A percentile compares a stretch with the other conserved stretches of the same genome.
phyloP scores from a whole-genome alignment of 2,888 invertebrate genomes.

The Rhaphigaster nebulosa region DNA sequence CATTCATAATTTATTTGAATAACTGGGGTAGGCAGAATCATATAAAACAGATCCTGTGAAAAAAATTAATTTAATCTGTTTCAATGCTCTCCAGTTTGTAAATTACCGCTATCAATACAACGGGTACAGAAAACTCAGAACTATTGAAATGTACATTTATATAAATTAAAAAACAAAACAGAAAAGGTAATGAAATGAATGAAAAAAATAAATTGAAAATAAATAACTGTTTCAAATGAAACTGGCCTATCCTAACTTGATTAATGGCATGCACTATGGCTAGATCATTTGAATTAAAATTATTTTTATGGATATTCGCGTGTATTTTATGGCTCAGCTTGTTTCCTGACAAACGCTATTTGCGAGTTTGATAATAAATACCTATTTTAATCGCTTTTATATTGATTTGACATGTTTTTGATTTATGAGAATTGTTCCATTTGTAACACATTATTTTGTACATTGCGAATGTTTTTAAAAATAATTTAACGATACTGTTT shows the following conservation, averaged over 20 bases:
- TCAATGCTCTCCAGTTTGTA: not conserved
- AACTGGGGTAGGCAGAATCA: not conserved
- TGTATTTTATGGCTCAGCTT: not conserved
- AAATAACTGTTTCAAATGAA: conserved; percentile 4
- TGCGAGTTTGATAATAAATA: not conserved
- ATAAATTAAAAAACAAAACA: not conserved
- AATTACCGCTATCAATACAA: not conserved
- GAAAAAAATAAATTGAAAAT: not conserved
- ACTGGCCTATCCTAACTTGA: not conserved
- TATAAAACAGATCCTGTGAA: not conserved
- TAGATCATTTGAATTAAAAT: not conserved
- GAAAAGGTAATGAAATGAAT: not conserved
- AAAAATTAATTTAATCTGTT: not conserved
- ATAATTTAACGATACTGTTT: not conserved
- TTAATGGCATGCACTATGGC: not conserved
- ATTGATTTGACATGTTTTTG: no score
- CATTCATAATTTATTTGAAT: not conserved
- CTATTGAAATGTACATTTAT: not conserved
- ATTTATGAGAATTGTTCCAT: not conserved
- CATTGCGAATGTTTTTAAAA: not conserved
- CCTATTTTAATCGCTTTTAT: not conserved
- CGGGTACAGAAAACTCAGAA: not conserved
- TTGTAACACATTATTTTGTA: not conserved
- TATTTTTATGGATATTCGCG: not conserved
- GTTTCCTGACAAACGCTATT: not conserved